Evolutionary conservation across 2,797 vertebrate genomes (phyloP).

Genomic region (Monodelphis domestica): DNA sequence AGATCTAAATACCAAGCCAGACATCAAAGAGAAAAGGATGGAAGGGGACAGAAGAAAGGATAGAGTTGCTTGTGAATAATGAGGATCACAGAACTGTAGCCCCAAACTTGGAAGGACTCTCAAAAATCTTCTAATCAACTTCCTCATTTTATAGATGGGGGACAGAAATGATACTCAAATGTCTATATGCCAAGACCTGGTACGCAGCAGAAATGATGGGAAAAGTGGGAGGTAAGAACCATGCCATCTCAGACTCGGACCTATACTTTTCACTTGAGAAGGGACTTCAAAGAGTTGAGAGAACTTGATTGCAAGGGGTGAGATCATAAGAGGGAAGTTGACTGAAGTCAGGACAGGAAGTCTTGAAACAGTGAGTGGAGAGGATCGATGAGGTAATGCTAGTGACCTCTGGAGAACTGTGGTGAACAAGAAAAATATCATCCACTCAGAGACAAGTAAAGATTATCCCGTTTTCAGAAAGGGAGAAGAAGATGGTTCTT

Average conservation of each 20-base stretch:
- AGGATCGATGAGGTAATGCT: neutral
- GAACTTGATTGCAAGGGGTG: neutral
- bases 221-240: neutral
- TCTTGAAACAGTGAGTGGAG: neutral
- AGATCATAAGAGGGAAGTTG: neutral
- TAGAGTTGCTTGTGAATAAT: neutral
- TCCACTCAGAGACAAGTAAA: neutral
- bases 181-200: neutral
- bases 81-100: neutral
- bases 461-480: neutral
- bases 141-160: neutral
- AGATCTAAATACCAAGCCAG: neutral
- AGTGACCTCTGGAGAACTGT: neutral
- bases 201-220: neutral
- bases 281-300: neutral
- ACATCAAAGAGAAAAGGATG: neutral
- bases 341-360: neutral
- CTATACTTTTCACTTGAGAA: neutral
- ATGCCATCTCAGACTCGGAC: neutral
- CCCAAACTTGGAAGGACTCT: neutral
- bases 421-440: neutral
- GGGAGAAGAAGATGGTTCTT: neutral
- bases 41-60: neutral
- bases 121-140: neutral
- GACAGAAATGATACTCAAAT: neutral